Evolutionary conservation across 2,888 invertebrate species (phyloP), one percentile per base, ranked within the genome.

Genomic region (Odontocolon sp.): DNA sequence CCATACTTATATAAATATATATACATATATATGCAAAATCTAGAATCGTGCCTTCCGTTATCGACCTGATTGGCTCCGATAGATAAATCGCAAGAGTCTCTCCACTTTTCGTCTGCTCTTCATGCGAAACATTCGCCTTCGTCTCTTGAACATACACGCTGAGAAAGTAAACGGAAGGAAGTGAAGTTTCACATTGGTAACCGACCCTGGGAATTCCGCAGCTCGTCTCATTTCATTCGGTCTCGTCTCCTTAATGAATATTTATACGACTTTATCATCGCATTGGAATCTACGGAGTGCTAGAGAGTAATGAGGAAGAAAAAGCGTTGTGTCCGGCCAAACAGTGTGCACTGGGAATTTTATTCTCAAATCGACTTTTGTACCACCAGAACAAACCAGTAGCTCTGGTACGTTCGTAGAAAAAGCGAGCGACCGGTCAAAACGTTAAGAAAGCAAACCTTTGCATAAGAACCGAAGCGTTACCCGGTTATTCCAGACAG

Each of bases 201-300:
- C 16, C 18, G 18, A 42, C 4, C 5, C 16, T 40, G 40, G 42
- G n/a, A 45, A 21, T 23, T 23, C n/a, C 45, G 1, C 42, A 42
- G 6, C 18, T 28, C 14, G 28, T 9, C 23, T 26, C 40, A 11
- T 59, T 8, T 16, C 26, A 56, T 33, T 5, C 28, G 18, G 40
- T 18, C 42, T 45, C 28, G 42, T 67, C 26, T 50, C 67, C 57
- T 80, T 81, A 81, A 85, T 83, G 84, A 84, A 85, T 86, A 86
- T 85, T 85, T 84, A 83, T 82, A 78, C 63, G 63, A 63, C 81
- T 81, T 59, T 28, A 83, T 80, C 81, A 68, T 52, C 61, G 68
- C 54, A 36, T 18, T 9, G 52, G 63, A 68, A 63, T 67, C 66
- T 78, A 71, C 42, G 28, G 16, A 21, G 28, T 54, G 45, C 57